Evolutionary conservation across 2,113 vertebrate species (phyloP).

Genomic region (Varanus salvator): DNA sequence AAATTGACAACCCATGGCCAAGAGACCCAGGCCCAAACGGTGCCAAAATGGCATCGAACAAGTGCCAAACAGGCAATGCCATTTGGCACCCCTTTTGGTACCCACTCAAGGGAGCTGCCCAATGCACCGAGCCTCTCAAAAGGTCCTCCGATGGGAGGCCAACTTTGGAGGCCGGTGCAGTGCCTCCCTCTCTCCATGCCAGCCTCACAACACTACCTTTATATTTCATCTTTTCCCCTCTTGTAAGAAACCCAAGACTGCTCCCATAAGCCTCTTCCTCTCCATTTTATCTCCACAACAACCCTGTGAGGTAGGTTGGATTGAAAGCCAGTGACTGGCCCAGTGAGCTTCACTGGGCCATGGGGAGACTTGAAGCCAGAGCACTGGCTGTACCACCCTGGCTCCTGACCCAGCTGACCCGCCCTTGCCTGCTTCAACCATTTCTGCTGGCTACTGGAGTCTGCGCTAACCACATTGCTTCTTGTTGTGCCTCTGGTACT

Average conservation of each 20-base stretch:
- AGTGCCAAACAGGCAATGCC: too few relatives aligned
- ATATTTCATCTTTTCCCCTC: background rate
- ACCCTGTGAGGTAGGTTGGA: background rate
- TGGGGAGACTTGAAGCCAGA: background rate
- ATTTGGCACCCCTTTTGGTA: too few relatives aligned
- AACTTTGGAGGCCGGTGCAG: too few relatives aligned
- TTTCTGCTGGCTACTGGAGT: background rate
- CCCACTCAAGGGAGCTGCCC: too few relatives aligned
- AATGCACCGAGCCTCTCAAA: too few relatives aligned
- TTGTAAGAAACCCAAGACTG: background rate
- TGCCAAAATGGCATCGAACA: too few relatives aligned
- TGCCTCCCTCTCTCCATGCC: too few relatives aligned
- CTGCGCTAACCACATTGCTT: background rate
- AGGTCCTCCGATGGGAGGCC: too few relatives aligned
- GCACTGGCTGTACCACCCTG: background rate
- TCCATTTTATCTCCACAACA: background rate
- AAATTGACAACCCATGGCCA: too few relatives aligned
- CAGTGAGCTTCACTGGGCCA: background rate
- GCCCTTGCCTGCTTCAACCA: background rate
- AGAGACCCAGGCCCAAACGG: too few relatives aligned
- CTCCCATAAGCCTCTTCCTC: background rate
- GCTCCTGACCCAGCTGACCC: background rate
- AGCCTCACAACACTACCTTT: too few relatives aligned
- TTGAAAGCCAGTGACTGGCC: background rate
- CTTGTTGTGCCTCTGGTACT: background rate